Evolutionary conservation across 1,140 invertebrate genomes (phyloP).

Genomic region (Drosophila sproati): DNA sequence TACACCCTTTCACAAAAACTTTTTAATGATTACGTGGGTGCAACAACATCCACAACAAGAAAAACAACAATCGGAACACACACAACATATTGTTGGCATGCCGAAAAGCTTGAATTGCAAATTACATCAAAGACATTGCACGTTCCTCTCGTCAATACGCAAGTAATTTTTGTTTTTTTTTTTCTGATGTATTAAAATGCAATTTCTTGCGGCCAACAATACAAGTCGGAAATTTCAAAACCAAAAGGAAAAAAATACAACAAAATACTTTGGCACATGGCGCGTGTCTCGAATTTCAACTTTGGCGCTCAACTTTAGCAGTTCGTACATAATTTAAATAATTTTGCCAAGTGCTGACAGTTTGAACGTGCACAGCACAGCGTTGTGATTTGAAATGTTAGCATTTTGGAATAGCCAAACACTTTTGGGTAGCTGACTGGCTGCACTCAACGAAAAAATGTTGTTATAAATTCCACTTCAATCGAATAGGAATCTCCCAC

Average conservation of each 20-base stretch:
- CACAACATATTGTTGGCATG: conserved; percentile 55
- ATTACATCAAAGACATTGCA: conserved; percentile 73
- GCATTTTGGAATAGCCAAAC: conserved; percentile 25
- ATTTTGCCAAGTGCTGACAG: conserved; percentile 67
- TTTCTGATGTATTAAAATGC: conserved; percentile 53
- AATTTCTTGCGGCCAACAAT: conserved; percentile 52
- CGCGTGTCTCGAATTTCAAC: conserved; percentile 78
- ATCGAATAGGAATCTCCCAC: no score
- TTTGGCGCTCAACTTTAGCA: conserved; percentile 45
- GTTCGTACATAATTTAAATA: conserved; percentile 80
- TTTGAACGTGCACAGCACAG: conserved; percentile 50
- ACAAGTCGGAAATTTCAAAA: conserved; percentile 32
- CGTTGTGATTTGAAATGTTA: conserved; percentile 63
- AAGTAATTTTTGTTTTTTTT: conserved; percentile 15
- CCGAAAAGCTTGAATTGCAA: conserved; percentile 62
- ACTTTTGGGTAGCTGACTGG: conserved; percentile 14
- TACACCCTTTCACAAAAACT: neutral
- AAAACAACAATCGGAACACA: conserved; percentile 7
- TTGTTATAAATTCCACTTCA: no score
- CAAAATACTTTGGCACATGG: conserved; percentile 58
- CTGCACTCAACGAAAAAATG: neutral
- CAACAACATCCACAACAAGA: conserved; percentile 4
- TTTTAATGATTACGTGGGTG: neutral
- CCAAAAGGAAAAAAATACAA: conserved; percentile 24
- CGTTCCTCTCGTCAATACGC: conserved; percentile 40